Evolutionary conservation across 2,113 vertebrate genomes (phyloP), one percentile per base, ranked within the genome.

Genomic region (Zosterops lateralis): DNA sequence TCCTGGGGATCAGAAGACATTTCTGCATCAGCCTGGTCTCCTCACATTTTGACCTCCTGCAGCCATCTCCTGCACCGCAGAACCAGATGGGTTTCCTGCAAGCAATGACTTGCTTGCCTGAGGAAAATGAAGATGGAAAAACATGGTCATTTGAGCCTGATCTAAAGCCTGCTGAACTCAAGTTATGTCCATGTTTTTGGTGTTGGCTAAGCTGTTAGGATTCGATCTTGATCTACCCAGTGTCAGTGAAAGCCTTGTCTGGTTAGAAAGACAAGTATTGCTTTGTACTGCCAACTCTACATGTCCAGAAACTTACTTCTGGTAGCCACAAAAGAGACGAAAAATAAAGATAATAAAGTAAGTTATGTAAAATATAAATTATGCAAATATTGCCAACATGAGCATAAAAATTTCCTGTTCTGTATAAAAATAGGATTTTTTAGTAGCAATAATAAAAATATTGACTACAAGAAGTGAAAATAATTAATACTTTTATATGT

Each of bases 321-420:
- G 6, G 3, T 12, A 51, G 6, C 17, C 72, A 44, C 3, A 68
- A 66, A 2, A 58, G 9, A 45, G 17, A 4, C 5, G 54, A 79
- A 75, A 78, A 38, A 22, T 15, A 53, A 75, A 40, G 17, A 31
- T 10, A 25, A 60, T 72, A 82, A 28, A 21, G 5, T 10, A 71
- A 74, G 31, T 7, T 0, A 31, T 40, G 1, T 5, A 67, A 58
- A 92, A 79, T 68, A 28, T 2, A 83, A 68, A 32, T 4, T 0
- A 21, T 14, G 0, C 6, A 18, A 10, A 76, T 64, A 24, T 26
- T 87, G 9, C 14, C 20, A 47, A 56, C 4, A 45, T 36, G 7
- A 3, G 11, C 5, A 45, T 50, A 38, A 62, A 38, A 48, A 34
- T 17, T 17, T 54, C 6, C 57, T 79, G 7, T 61, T 76, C 28